Percentiles rank a stretch among this genome's conserved stretches.
phyloP scores from a whole-genome alignment of 2,113 vertebrate genomes.

The Maccullochella peelii region DNA sequence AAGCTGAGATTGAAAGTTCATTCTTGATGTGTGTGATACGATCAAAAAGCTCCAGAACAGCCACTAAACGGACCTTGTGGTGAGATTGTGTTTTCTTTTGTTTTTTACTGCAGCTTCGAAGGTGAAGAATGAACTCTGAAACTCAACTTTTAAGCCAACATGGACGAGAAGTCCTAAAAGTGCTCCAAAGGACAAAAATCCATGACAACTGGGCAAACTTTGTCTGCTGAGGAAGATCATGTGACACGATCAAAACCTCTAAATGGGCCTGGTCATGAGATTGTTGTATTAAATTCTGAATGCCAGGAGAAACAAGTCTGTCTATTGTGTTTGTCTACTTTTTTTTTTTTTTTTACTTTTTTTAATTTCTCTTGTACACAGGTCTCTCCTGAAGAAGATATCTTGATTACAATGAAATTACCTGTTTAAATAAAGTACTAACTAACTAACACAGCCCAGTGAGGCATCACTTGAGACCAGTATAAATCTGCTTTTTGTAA shows the following conservation, averaged over 20 bases:
- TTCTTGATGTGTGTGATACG: not conserved
- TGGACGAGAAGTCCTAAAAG: not conserved
- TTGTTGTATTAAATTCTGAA: not conserved
- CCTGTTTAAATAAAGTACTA: too few relatives aligned
- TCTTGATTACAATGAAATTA: too few relatives aligned
- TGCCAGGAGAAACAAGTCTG: too few relatives aligned
- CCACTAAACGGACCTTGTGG: not conserved
- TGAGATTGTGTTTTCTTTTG: too few relatives aligned
- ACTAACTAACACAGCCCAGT: not conserved
- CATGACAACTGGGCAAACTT: not conserved
- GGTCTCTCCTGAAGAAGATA: too few relatives aligned
- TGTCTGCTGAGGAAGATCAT: not conserved
- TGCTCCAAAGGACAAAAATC: not conserved
- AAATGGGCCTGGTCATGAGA: not conserved
- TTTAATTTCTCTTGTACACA: too few relatives aligned
- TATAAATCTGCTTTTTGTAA: not conserved
- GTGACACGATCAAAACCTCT: not conserved
- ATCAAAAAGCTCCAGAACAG: not conserved
- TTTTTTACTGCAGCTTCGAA: not conserved
- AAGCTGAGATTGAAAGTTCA: too few relatives aligned
- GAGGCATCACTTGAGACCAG: not conserved
- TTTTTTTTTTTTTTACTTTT: too few relatives aligned
- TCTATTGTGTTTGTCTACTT: too few relatives aligned
- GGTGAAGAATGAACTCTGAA: not conserved
- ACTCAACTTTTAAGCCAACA: not conserved